Conservation (phyloP, 2,113 vertebrate genomes). For the Plecotus auritus region DNA sequence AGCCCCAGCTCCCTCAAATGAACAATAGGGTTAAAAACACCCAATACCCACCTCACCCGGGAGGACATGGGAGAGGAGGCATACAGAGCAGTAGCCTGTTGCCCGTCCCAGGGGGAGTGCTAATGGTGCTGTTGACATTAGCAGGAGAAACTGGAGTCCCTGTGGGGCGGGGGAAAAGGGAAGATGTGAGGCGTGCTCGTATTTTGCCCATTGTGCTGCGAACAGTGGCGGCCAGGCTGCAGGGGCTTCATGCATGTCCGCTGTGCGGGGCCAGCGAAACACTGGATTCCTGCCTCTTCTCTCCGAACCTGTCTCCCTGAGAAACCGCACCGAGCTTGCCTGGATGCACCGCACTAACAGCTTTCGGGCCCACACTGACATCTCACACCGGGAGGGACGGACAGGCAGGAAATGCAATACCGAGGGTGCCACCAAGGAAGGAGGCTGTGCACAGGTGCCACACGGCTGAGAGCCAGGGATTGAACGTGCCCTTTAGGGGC, state of each 20-base stretch:
- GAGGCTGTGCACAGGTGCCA: accelerated
- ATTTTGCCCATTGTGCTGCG: neutral
- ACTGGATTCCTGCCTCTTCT: neutral
- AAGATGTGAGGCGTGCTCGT: neutral
- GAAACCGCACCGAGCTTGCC: neutral
- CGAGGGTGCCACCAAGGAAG: too few relatives aligned
- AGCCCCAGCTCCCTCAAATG: neutral
- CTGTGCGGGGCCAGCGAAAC: neutral
- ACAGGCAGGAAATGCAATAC: neutral
- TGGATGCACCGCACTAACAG: neutral
- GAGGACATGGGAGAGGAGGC: neutral
- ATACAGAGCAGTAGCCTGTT: neutral
- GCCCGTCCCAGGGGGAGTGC: neutral
- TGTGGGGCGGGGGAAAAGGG: neutral
- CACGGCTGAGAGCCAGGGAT: accelerated
- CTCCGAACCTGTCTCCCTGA: neutral
- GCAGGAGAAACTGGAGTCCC: neutral
- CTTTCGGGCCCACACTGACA: accelerated
- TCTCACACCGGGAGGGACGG: neutral
- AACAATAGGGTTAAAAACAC: neutral
- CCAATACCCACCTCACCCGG: neutral
- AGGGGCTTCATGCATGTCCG: neutral
- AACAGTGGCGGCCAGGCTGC: too few relatives aligned
- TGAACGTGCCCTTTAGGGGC: accelerated
- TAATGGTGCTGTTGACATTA: neutral